These are phyloP conservation scores for Drosophila leonis DNA, from an alignment of 2,888 invertebrate species.

Conservation along the genomic window DNA sequence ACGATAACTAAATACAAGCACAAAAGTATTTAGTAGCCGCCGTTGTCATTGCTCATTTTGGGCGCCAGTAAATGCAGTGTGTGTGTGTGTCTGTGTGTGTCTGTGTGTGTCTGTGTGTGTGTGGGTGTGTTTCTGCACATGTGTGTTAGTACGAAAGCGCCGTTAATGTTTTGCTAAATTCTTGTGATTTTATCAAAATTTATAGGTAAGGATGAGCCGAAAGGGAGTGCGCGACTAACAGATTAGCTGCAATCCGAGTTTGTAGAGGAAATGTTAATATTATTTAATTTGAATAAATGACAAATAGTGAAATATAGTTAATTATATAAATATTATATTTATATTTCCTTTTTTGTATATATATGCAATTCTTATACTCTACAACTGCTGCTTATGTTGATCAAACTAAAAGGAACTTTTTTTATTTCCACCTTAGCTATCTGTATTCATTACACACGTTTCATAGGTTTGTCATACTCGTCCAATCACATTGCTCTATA, in stretches of 20 bases:
- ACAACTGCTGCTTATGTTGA: no score
- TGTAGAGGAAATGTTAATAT: background rate
- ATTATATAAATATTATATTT: no score
- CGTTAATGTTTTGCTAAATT: constrained; percentile 65
- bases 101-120: constrained; percentile 22
- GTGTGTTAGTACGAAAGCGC: constrained; percentile 54
- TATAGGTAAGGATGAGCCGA: constrained; percentile 6
- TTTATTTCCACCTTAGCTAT: no score
- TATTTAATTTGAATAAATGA: background rate
- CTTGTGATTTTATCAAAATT: constrained; percentile 67
- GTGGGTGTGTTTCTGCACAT: constrained; percentile 15
- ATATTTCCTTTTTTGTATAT: no score
- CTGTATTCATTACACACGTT: no score
- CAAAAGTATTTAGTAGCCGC: constrained; percentile 32
- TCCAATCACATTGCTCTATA: no score
- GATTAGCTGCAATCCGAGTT: constrained; percentile 9
- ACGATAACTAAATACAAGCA: constrained; percentile 46
- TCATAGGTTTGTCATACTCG: no score
- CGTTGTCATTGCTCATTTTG: constrained; percentile 58
- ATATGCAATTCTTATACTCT: no score
- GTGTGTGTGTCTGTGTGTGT: constrained; percentile 26
- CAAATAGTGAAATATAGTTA: background rate
- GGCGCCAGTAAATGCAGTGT: constrained; percentile 40
- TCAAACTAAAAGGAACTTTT: no score
- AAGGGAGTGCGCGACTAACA: background rate